Evolutionary conservation across 2,113 vertebrate genomes (phyloP).

Genomic region (Gambusia holbrooki): DNA sequence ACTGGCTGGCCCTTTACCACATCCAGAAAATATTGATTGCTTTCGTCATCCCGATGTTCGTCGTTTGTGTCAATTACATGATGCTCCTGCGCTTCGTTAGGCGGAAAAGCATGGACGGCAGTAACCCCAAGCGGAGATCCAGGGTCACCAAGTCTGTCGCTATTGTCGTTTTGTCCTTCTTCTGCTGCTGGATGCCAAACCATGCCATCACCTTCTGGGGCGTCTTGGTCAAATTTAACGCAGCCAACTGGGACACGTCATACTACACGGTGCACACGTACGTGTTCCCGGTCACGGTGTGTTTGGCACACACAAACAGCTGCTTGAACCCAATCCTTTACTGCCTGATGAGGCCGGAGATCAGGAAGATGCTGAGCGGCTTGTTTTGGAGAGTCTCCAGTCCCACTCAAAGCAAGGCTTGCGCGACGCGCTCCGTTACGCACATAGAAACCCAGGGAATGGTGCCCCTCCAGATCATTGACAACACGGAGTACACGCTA

Average conservation of each 20-base stretch:
- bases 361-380: conserved; percentile 76
- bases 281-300: conserved; percentile 82
- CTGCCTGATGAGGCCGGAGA: conserved; percentile 82
- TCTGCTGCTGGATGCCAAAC: conserved; percentile 80
- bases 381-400: conserved; percentile 75
- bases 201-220: conserved; percentile 84
- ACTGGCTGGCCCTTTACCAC: conserved; percentile 80
- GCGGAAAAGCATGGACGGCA: conserved; percentile 67
- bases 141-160: conserved; percentile 76
- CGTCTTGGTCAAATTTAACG: conserved; percentile 83
- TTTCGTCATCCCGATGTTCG: conserved; percentile 78
- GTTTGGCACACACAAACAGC: conserved; percentile 83
- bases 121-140: conserved; percentile 64
- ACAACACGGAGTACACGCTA: conserved; percentile 58
- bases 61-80: conserved; percentile 76
- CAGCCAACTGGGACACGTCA: conserved; percentile 76
- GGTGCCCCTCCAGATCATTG: conserved; percentile 62
- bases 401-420: conserved; percentile 49
- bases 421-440: conserved; percentile 66
- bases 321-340: conserved; percentile 84
- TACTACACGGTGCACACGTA: conserved; percentile 83
- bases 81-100: conserved; percentile 78
- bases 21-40: conserved; percentile 79
- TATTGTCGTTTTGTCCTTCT: conserved; percentile 74
- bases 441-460: conserved; percentile 59